Evolutionary conservation across 2,888 invertebrate genomes (phyloP).

Genomic region (Gnatocerus cornutus): DNA sequence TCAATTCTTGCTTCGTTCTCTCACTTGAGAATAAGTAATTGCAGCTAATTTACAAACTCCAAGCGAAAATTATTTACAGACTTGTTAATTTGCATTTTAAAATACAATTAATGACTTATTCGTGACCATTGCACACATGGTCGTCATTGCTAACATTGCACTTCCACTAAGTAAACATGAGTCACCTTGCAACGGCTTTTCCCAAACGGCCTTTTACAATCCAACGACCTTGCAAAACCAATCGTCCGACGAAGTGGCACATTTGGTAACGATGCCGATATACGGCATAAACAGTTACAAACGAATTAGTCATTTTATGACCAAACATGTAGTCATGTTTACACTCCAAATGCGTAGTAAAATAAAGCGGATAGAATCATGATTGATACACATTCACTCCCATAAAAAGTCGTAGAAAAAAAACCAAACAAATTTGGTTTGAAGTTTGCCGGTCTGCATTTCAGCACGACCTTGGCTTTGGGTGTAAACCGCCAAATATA

Average conservation of each 20-base stretch:
- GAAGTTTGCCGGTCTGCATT: conserved; percentile 3
- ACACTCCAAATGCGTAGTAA: conserved; percentile 1
- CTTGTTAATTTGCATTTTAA: background rate
- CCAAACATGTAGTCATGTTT: background rate
- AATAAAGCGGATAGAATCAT: background rate
- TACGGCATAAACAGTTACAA: conserved; percentile 11
- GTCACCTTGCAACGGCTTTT: conserved; percentile 26
- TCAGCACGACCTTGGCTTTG: conserved; percentile 2
- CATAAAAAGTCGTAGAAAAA: background rate
- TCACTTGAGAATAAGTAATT: too few species aligned
- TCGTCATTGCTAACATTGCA: conserved; percentile 17
- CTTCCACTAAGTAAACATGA: conserved; percentile 27
- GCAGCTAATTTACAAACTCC: too few species aligned
- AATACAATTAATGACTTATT: conserved; percentile 4
- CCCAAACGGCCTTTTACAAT: conserved; percentile 25
- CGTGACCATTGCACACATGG: conserved; percentile 2
- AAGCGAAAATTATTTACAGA: background rate
- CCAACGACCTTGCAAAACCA: conserved; percentile 38
- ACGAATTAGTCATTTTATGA: conserved; percentile 14
- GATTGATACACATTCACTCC: conserved; percentile 8
- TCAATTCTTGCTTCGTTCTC: too few species aligned
- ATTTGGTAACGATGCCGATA: conserved; percentile 9
- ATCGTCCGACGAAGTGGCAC: conserved; percentile 30
- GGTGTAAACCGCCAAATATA: background rate
- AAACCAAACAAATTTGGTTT: conserved; percentile 5